These are phyloP conservation scores for Mugil cephalus DNA, from an alignment of 2,113 vertebrate species.

Conservation along the genomic window DNA sequence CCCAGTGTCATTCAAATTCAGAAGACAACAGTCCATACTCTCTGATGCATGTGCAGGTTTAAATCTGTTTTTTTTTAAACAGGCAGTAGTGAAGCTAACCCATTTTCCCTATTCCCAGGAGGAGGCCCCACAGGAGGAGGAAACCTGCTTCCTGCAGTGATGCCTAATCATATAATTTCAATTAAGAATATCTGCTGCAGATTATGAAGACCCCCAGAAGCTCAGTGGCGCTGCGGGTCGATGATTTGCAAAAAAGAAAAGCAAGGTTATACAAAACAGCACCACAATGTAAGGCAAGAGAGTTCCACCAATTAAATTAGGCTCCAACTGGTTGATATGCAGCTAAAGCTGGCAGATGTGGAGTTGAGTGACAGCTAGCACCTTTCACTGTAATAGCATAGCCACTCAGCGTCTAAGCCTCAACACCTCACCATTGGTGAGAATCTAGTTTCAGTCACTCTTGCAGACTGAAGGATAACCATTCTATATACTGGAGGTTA, in stretches of 20 bases:
- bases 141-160: conserved; percentile 41
- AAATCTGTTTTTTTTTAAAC: conserved; percentile 31
- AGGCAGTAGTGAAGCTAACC: conserved; percentile 20
- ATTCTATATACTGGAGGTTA: conserved; percentile 23
- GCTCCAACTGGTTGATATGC: conserved; percentile 27
- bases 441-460: conserved; percentile 8
- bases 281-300: conserved; percentile 26
- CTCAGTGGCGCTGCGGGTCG: conserved; percentile 34
- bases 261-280: conserved; percentile 34
- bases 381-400: conserved; percentile 6
- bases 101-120: conserved; percentile 31
- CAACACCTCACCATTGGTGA: background rate
- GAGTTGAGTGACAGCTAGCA: conserved; percentile 40
- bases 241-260: conserved; percentile 38
- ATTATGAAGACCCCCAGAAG: conserved; percentile 49
- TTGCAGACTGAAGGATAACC: conserved; percentile 25
- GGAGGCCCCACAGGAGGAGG: conserved; percentile 22
- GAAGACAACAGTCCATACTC: conserved; percentile 28
- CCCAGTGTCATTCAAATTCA: conserved; percentile 6
- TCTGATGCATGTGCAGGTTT: conserved; percentile 21
- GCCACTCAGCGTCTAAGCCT: conserved; percentile 5
- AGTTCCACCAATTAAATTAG: conserved; percentile 55
- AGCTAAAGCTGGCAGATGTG: conserved; percentile 45
- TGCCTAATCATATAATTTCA: conserved; percentile 62
- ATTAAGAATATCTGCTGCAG: conserved; percentile 52